A percentile compares a stretch with the other conserved stretches of the same genome.
These are phyloP conservation scores for Megathymus violae DNA, from an alignment of 1,140 invertebrate genomes.

Conservation along the genomic window DNA sequence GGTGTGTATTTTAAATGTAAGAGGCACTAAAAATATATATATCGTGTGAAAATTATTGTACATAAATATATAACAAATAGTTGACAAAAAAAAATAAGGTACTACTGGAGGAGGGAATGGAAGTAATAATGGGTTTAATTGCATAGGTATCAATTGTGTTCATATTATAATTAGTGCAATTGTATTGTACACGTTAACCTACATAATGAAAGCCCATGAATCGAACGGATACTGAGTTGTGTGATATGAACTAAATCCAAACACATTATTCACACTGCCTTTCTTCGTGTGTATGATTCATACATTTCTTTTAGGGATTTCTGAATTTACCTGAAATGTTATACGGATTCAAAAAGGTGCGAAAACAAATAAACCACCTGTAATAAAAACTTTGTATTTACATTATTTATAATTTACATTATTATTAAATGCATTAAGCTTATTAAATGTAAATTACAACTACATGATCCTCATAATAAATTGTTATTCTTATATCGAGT, in stretches of 20 bases:
- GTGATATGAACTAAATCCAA: constrained; percentile 9
- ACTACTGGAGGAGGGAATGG: too few relatives aligned
- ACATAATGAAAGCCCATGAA: constrained; percentile 13
- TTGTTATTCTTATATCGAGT: constrained; percentile 84
- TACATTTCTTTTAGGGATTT: constrained; percentile 7
- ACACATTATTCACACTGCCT: constrained; percentile 6
- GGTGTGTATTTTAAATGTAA: too few relatives aligned
- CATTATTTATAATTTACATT: constrained; percentile 10
- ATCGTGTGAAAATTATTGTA: too few relatives aligned
- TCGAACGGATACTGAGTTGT: not conserved
- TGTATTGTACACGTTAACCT: constrained; percentile 15
- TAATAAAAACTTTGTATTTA: constrained; percentile 11
- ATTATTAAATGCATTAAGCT: too few relatives aligned
- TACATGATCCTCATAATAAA: constrained; percentile 83
- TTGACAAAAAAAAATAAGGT: too few relatives aligned
- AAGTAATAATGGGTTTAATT: too few relatives aligned
- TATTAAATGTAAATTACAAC: constrained; percentile 75
- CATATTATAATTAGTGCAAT: not conserved
- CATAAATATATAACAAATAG: too few relatives aligned
- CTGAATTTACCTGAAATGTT: not conserved
- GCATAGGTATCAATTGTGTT: not conserved
- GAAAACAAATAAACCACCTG: constrained; percentile 10
- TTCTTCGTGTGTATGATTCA: constrained; percentile 4
- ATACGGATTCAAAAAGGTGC: constrained; percentile 2
- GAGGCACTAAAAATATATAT: too few relatives aligned